phyloP scores from a whole-genome alignment of 2,888 invertebrate species.

The Mylabris sibirica region DNA sequence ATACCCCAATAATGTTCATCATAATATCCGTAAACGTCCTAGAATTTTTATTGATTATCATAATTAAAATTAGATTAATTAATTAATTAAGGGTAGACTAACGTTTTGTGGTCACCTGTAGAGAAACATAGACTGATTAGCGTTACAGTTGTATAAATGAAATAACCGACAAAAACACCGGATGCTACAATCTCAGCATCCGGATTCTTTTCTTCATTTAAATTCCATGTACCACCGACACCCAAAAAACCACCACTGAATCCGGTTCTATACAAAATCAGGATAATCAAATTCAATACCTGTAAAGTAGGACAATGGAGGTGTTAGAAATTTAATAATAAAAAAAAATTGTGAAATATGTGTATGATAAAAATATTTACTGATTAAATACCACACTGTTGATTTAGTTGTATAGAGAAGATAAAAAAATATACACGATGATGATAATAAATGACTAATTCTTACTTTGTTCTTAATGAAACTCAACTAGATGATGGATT shows the following conservation, averaged over 20 bases:
- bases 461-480: background rate
- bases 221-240: conserved; percentile 89
- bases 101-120: conserved; percentile 80
- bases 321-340: background rate
- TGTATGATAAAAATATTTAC: conserved; percentile 9
- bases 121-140: conserved; percentile 80
- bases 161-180: conserved; percentile 85
- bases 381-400: background rate
- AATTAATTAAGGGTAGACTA: background rate
- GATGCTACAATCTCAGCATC: conserved; percentile 89
- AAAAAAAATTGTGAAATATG: conserved; percentile 18
- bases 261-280: conserved; percentile 83
- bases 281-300: conserved; percentile 82
- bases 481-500: conserved; percentile 17
- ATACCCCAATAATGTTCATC: conserved; percentile 86
- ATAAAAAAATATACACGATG: background rate
- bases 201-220: conserved; percentile 86
- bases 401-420: background rate
- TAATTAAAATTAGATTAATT: background rate
- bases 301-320: conserved; percentile 52
- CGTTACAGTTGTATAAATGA: conserved; percentile 82
- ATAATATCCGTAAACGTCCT: conserved; percentile 82
- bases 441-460: background rate
- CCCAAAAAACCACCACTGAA: conserved; percentile 85
- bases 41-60: conserved; percentile 47